These are phyloP conservation scores for Gonioctena quinquepunctata DNA, from an alignment of 1,140 invertebrate species.

Conservation along the genomic window DNA sequence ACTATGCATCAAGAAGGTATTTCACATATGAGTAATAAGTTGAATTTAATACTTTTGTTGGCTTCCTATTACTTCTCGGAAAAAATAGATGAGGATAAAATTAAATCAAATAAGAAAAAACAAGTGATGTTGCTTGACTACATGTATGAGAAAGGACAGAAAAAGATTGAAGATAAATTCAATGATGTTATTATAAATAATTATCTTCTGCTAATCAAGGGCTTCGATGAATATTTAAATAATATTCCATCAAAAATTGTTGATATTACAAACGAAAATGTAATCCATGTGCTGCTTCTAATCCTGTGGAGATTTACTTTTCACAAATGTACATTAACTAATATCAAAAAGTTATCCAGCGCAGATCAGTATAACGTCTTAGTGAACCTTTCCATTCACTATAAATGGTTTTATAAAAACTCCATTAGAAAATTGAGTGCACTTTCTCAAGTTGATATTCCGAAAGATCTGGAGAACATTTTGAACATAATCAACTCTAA, in stretches of 20 bases:
- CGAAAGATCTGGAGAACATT: slow-evolving; percentile 25
- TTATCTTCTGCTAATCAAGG: slow-evolving; percentile 32
- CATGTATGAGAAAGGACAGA: slow-evolving; percentile 31
- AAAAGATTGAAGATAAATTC: slow-evolving; percentile 46
- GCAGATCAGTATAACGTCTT: not conserved
- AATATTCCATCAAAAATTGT: not conserved
- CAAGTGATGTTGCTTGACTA: slow-evolving; percentile 36
- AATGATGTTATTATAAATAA: slow-evolving; percentile 40
- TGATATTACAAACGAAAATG: slow-evolving; percentile 20
- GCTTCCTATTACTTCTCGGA: slow-evolving; percentile 12
- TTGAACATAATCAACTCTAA: slow-evolving; percentile 33
- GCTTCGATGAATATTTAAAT: slow-evolving; percentile 35
- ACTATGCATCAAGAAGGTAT: slow-evolving; percentile 15
- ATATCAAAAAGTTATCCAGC: slow-evolving; percentile 14
- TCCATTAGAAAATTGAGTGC: slow-evolving; percentile 52
- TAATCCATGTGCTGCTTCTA: slow-evolving; percentile 32
- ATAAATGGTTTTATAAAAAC: slow-evolving; percentile 62
- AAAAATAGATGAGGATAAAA: not conserved
- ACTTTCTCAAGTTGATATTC: slow-evolving; percentile 23
- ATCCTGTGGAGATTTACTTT: slow-evolving; percentile 38
- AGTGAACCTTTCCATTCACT: slow-evolving; percentile 55
- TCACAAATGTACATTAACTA: slow-evolving; percentile 21
- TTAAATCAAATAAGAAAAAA: not conserved
- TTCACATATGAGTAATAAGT: slow-evolving; percentile 24
- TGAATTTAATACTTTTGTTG: slow-evolving; percentile 27